Evolutionary conservation across 2,797 vertebrate genomes (phyloP).

Genomic region (Remorina albescens): DNA sequence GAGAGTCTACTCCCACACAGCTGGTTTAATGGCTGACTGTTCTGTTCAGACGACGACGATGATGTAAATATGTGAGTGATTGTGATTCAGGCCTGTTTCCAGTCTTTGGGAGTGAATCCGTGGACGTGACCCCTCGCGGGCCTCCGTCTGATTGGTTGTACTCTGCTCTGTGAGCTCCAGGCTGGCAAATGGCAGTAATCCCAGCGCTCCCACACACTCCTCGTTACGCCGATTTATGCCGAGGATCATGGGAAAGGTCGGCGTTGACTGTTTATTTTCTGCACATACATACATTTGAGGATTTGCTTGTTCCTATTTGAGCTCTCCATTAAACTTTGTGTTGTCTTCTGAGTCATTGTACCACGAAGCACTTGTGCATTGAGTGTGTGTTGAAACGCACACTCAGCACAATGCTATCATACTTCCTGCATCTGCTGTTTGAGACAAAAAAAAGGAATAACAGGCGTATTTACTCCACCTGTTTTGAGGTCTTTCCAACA

Average conservation of each 20-base stretch:
- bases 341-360: background rate
- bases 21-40: background rate
- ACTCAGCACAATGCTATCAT: constrained; percentile 48
- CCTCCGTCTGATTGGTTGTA: constrained; percentile 30
- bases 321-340: background rate
- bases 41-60: too few species aligned
- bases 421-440: constrained; percentile 51
- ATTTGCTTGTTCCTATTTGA: background rate
- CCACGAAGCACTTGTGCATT: constrained; percentile 5
- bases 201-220: constrained; percentile 30
- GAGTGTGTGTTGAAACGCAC: constrained; percentile 14
- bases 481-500: constrained; percentile 65
- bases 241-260: constrained; percentile 59
- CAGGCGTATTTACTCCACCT: constrained; percentile 12
- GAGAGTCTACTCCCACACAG: background rate
- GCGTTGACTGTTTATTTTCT: constrained; percentile 37
- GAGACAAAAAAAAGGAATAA: constrained; percentile 23
- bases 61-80: too few species aligned
- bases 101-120: too few species aligned
- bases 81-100: constrained; percentile 52
- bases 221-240: constrained; percentile 35
- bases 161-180: constrained; percentile 46
- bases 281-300: constrained; percentile 16
- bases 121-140: constrained; percentile 26
- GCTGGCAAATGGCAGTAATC: constrained; percentile 41